Conservation (phyloP, 2,888 invertebrate genomes). For the Leucophenga montana region DNA sequence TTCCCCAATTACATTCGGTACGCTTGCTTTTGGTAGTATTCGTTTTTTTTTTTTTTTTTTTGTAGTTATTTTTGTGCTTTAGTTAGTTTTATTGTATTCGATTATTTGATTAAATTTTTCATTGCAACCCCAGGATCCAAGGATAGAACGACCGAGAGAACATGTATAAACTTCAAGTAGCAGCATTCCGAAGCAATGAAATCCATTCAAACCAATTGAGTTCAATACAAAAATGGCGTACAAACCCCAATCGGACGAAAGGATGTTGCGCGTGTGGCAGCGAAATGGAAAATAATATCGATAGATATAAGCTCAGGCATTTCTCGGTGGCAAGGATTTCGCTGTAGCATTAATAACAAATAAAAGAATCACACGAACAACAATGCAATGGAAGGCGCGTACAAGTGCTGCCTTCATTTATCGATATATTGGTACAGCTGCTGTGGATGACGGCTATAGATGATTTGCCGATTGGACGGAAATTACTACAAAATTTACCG, state of each 20-base stretch:
- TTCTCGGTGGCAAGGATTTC: background rate
- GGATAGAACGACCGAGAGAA: no score
- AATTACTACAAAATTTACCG: slow-evolving; percentile 15
- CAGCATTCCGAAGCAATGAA: slow-evolving; percentile 19
- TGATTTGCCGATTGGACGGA: slow-evolving; percentile 22
- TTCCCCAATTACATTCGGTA: background rate
- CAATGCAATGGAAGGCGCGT: background rate
- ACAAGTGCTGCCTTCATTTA: background rate
- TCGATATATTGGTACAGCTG: background rate
- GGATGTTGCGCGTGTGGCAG: background rate
- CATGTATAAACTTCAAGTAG: slow-evolving; percentile 1
- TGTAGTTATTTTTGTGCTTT: background rate
- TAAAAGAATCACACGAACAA: background rate
- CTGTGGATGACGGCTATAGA: background rate
- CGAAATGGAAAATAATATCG: background rate
- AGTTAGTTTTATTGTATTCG: background rate
- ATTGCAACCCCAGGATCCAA: background rate
- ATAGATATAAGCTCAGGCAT: no score
- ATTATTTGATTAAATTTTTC: background rate
- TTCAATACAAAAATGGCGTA: slow-evolving; percentile 5
- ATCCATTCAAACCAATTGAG: slow-evolving; percentile 22
- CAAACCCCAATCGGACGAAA: slow-evolving; percentile 1
- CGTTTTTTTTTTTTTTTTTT: background rate
- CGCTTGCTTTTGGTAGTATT: background rate
- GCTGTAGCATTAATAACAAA: slow-evolving; percentile 3